These are phyloP conservation scores for Scalopus aquaticus DNA, from an alignment of 2,113 vertebrate species.

Conservation along the genomic window DNA sequence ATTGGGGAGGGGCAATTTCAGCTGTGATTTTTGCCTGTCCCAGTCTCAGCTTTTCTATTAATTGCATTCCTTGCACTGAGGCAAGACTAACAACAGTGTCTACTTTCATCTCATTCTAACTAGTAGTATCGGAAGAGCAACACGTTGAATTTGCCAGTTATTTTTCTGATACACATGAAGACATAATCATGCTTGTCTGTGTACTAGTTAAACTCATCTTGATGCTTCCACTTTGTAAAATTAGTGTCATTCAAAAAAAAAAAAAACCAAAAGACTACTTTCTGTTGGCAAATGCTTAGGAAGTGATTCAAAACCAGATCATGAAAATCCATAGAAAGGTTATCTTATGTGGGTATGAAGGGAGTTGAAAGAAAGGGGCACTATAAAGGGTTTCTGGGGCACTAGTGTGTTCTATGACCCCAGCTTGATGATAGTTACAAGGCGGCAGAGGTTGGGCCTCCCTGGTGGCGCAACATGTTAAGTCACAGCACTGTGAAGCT, in stretches of 20 bases:
- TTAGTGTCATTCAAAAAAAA: neutral
- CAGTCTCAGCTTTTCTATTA: neutral
- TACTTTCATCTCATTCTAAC: neutral
- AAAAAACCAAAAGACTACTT: neutral
- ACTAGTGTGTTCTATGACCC: neutral
- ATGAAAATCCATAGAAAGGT: neutral
- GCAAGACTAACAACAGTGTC: neutral
- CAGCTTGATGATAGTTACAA: neutral
- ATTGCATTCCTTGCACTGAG: neutral
- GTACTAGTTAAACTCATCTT: neutral
- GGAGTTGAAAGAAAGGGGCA: neutral
- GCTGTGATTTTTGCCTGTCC: neutral
- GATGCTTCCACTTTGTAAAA: neutral
- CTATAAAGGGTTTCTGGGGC: neutral
- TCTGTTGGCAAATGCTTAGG: neutral
- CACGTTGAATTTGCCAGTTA: neutral
- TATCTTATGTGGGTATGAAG: neutral
- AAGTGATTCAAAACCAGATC: neutral
- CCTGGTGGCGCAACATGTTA: too few relatives aligned
- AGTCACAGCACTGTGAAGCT: too few relatives aligned
- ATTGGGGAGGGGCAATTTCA: neutral
- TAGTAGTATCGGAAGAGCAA: neutral
- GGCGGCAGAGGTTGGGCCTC: too few relatives aligned
- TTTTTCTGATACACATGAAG: neutral
- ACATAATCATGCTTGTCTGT: neutral